Conservation (phyloP, 2,113 vertebrate genomes). For the Saguinus imperator region DNA sequence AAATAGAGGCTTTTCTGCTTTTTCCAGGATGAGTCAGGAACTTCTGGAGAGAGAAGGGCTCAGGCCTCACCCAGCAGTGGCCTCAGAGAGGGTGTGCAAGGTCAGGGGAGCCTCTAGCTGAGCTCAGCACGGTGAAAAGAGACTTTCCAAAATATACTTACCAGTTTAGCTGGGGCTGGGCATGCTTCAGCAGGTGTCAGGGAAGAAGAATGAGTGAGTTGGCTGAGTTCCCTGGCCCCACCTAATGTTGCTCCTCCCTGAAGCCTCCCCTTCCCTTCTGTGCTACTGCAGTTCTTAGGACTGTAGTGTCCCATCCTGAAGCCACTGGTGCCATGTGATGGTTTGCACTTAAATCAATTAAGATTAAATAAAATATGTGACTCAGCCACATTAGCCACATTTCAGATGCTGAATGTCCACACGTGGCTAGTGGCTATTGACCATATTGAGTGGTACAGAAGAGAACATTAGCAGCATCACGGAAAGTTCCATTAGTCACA, state of each 20-base stretch:
- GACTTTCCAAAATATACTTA: conserved; percentile 42
- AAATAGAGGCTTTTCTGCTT: conserved; percentile 4
- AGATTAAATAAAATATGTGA: background rate
- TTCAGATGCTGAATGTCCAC: background rate
- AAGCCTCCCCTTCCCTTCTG: background rate
- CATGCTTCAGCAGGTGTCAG: background rate
- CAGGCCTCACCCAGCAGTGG: background rate
- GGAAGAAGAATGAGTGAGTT: background rate
- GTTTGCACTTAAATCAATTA: background rate
- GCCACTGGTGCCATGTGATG: background rate
- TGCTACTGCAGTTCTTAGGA: background rate
- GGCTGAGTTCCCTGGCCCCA: background rate
- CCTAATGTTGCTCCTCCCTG: background rate
- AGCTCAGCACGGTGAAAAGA: background rate
- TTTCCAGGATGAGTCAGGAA: conserved; percentile 62
- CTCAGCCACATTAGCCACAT: background rate
- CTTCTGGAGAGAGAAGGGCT: background rate
- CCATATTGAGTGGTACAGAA: background rate
- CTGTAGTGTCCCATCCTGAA: background rate
- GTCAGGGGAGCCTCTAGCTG: background rate
- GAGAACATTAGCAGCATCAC: background rate
- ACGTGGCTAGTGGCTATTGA: background rate
- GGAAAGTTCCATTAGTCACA: background rate
- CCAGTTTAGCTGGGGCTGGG: background rate
- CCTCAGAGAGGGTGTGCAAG: background rate